Conservation (phyloP, 2,888 invertebrate species). For the Athalia rosae region DNA sequence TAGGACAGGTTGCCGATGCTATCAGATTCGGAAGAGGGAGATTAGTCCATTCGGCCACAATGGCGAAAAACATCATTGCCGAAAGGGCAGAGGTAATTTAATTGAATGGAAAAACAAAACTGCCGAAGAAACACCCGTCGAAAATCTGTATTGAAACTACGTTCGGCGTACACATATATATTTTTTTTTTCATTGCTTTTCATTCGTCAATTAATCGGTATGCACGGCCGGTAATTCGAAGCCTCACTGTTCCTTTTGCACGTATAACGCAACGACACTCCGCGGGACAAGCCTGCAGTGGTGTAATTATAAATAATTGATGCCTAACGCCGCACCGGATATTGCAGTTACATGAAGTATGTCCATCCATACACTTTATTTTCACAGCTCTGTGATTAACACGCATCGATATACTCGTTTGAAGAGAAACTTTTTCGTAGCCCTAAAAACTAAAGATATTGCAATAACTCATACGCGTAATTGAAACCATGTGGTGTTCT, state of each 20-base stretch:
- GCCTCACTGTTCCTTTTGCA: neutral
- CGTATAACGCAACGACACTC: neutral
- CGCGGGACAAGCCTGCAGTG: neutral
- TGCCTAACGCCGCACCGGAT: neutral
- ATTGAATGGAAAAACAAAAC: conserved; percentile 12
- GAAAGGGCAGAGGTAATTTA: conserved; percentile 67
- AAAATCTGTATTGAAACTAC: neutral
- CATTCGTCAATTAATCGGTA: conserved; percentile 23
- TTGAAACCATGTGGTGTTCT: too few species aligned
- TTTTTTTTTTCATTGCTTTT: neutral
- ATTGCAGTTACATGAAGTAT: conserved; percentile 11
- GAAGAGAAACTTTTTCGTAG: too few species aligned
- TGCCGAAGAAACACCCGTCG: neutral
- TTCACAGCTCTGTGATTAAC: conserved; percentile 18
- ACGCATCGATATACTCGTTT: too few species aligned
- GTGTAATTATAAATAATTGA: neutral
- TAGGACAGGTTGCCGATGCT: conserved; percentile 66
- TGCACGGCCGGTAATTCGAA: conserved; percentile 18
- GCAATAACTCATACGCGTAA: too few species aligned
- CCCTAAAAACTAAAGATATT: too few species aligned
- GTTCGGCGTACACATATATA: neutral
- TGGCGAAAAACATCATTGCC: conserved; percentile 68
- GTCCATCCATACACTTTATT: neutral
- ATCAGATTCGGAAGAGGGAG: conserved; percentile 69
- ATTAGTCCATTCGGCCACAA: conserved; percentile 68